Conservation (phyloP, 2,888 invertebrate species). For the Epinotia bilunana region DNA sequence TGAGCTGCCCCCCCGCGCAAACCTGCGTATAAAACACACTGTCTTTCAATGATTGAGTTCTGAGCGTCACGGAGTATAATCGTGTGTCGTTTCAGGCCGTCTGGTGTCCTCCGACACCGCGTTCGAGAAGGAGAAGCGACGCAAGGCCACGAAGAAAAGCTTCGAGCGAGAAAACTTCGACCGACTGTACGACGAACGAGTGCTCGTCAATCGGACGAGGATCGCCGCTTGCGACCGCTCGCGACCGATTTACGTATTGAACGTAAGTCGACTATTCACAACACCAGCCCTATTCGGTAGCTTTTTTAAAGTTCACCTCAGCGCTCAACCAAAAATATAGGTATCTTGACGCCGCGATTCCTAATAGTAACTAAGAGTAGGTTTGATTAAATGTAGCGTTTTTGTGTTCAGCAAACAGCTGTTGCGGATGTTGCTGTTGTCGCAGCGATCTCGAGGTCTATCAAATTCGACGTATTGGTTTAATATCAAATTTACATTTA, state of each 20-base stretch:
- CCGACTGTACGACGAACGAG: conserved; percentile 66
- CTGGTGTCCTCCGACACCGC: conserved; percentile 64
- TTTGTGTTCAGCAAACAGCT: conserved; percentile 6
- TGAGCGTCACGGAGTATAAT: neutral
- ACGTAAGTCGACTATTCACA: conserved; percentile 53
- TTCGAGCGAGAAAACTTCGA: conserved; percentile 73
- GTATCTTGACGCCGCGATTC: too few relatives aligned
- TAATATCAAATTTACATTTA: too few relatives aligned
- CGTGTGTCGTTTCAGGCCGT: conserved; percentile 60
- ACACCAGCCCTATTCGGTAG: too few relatives aligned
- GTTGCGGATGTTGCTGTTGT: conserved; percentile 24
- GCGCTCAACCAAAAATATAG: too few relatives aligned
- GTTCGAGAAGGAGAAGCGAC: conserved; percentile 68
- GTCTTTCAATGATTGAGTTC: too few relatives aligned
- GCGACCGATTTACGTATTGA: conserved; percentile 67
- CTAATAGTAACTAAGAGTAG: too few relatives aligned
- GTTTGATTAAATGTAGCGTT: conserved; percentile 23
- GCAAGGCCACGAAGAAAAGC: conserved; percentile 61
- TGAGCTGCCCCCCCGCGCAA: too few relatives aligned
- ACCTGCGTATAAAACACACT: too few relatives aligned
- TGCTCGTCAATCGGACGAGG: conserved; percentile 72
- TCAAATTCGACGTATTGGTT: too few relatives aligned
- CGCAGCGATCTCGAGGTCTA: neutral
- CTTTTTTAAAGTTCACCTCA: too few relatives aligned
- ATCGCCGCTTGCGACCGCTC: conserved; percentile 76